These are phyloP conservation scores for Eupeodes luniger DNA, from an alignment of 2,888 invertebrate genomes.

Conservation along the genomic window DNA sequence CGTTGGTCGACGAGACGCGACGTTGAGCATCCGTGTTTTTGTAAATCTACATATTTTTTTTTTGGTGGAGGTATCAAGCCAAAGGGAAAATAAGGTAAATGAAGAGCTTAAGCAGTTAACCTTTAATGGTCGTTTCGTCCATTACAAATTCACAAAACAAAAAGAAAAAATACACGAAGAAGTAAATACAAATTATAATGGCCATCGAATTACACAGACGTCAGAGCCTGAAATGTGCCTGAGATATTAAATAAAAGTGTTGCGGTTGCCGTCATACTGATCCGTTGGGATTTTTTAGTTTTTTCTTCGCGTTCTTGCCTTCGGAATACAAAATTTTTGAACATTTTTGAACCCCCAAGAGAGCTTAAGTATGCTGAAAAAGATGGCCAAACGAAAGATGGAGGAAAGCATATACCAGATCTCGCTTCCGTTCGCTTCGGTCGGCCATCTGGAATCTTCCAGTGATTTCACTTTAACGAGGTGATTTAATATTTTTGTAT, in stretches of 20 bases:
- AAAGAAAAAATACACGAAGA: background rate
- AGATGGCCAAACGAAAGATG: background rate
- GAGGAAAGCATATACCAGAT: background rate
- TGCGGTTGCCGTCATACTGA: slow-evolving; percentile 33
- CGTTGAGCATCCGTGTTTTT: background rate
- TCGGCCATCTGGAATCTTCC: slow-evolving; percentile 12
- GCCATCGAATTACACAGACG: slow-evolving; percentile 55
- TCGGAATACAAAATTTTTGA: slow-evolving; percentile 34
- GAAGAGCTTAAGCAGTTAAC: slow-evolving; percentile 40
- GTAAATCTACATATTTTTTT: background rate
- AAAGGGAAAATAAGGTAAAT: slow-evolving; percentile 39
- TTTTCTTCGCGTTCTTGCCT: background rate
- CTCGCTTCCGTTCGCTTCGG: background rate
- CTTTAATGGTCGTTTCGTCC: slow-evolving; percentile 18
- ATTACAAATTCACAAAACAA: slow-evolving; percentile 1
- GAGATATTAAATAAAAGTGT: slow-evolving; percentile 49
- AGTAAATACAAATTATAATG: slow-evolving; percentile 37
- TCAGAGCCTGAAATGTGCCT: slow-evolving; percentile 39
- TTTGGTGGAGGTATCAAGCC: slow-evolving; percentile 7
- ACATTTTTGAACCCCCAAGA: background rate
- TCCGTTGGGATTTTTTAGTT: slow-evolving; percentile 27
- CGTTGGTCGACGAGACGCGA: slow-evolving; percentile 1
- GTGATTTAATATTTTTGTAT: slow-evolving; percentile 6
- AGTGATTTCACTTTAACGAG: slow-evolving; percentile 31
- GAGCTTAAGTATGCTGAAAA: background rate